Evolutionary conservation across 2,113 vertebrate species (phyloP), one percentile per base, ranked within the genome.

Genomic region (Balaenoptera acutorostrata): DNA sequence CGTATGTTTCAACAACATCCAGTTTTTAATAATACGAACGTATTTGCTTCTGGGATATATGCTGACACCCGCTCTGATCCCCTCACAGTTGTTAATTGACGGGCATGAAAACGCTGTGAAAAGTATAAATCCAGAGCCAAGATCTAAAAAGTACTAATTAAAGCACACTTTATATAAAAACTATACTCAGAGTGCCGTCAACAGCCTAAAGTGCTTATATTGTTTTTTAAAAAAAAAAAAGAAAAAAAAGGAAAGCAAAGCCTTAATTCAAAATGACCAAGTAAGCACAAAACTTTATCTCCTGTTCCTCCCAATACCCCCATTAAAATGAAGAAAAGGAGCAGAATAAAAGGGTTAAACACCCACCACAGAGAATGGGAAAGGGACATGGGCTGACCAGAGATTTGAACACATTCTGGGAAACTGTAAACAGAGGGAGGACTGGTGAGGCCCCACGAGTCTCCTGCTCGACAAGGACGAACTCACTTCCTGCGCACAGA

Each of bases 381-480:
- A 52, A 21, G 44, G 89, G 36, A 20, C 21, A 25, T 2, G 0
- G 1, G 7, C 80, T 39, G 31, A 33, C 7, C 21, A 90, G 44
- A 66, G 6, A 41, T 13, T 33, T 46, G 68, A 78, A 59, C 71
- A 39, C n/a, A 33, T 41, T 31, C 52, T 13, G 31, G 41, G 69
- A 69, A 57, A 36, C 29, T 1, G 20, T 2, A 9, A n/a, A 25
- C 1, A 23, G 20, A 77, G 33, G 23, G 63, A 21, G 25, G 64
- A 3, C 20, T 44, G 52, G 6, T 4, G 57, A 46, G 4, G 55
- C 14, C 7, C 39, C 29, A 0, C 15, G 0, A 12, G 63, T 25
- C n/a, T 31, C 44, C 68, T 23, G 2, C 23, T 5, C 13, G 8
- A 44, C 20, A 10, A 41, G 0, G 14, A n/a, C 15, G 11, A 46